phyloP scores from a whole-genome alignment of 2,113 vertebrate genomes.

The Leucopsar rothschildi region DNA sequence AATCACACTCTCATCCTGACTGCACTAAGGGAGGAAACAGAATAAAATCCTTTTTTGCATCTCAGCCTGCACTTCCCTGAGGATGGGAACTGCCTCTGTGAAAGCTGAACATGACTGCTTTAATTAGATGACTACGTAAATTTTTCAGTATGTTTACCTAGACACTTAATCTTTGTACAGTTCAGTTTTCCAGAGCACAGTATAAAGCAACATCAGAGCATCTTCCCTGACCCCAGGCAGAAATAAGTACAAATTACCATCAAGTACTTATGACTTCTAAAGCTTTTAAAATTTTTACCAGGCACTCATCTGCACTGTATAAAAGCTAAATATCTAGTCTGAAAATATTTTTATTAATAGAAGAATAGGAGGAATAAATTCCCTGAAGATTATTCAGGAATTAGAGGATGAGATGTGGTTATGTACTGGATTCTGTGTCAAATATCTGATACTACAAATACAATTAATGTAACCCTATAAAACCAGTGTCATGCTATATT shows the following conservation, averaged over 20 bases:
- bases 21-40: neutral
- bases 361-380: neutral
- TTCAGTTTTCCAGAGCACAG: slow-evolving; percentile 1
- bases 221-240: slow-evolving; percentile 15
- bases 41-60: slow-evolving; percentile 19
- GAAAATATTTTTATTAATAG: neutral
- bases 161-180: slow-evolving; percentile 19
- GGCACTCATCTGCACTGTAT: neutral
- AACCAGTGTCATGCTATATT: neutral
- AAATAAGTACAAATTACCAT: neutral
- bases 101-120: slow-evolving; percentile 15
- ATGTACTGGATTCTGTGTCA: neutral
- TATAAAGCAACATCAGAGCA: neutral
- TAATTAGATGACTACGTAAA: slow-evolving; percentile 31
- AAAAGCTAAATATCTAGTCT: neutral
- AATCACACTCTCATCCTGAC: neutral
- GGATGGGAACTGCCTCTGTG: slow-evolving; percentile 30
- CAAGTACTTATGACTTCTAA: neutral
- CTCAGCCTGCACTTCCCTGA: neutral
- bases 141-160: slow-evolving; percentile 45
- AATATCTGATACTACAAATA: neutral
- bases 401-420: neutral
- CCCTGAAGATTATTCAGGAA: neutral
- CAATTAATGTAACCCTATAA: neutral
- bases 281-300: neutral